phyloP scores from a whole-genome alignment of 2,113 vertebrate genomes.

The Chlamydotis undulata region DNA sequence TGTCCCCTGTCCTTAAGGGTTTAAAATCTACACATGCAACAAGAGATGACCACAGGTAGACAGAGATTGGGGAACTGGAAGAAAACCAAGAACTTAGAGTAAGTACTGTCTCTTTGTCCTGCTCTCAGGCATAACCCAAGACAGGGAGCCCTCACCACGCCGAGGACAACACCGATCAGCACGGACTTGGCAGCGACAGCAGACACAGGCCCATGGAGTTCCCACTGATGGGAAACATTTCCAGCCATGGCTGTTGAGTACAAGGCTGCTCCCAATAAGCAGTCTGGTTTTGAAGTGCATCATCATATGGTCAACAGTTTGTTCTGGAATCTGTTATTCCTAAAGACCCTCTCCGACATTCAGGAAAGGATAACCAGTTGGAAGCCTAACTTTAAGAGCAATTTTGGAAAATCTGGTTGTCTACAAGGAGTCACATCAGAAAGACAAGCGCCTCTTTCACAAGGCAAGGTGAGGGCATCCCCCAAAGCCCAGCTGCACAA shows the following conservation, averaged over 20 bases:
- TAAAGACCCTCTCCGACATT: neutral
- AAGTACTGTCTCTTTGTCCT: neutral
- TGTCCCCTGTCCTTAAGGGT: neutral
- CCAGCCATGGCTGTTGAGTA: constrained; percentile 21
- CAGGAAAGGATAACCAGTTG: neutral
- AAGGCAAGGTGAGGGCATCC: neutral
- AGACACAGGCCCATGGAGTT: neutral
- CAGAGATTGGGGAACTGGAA: neutral
- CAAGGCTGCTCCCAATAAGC: constrained; percentile 36
- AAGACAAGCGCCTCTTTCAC: neutral
- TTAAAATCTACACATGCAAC: neutral
- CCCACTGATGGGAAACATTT: constrained; percentile 44
- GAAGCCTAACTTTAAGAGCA: neutral
- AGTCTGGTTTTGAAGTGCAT: constrained; percentile 24
- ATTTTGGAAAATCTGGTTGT: neutral
- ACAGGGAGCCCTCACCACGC: neutral
- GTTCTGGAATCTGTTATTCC: constrained; percentile 44
- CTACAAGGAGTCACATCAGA: neutral
- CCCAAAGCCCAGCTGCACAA: constrained; percentile 26
- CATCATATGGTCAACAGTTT: constrained; percentile 42
- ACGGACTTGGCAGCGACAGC: neutral
- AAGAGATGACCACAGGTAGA: neutral
- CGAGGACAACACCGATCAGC: neutral
- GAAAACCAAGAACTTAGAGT: neutral
- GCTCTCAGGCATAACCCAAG: neutral